Conservation (phyloP, 2,797 vertebrate species). For the Gymnopithys bicolor region DNA sequence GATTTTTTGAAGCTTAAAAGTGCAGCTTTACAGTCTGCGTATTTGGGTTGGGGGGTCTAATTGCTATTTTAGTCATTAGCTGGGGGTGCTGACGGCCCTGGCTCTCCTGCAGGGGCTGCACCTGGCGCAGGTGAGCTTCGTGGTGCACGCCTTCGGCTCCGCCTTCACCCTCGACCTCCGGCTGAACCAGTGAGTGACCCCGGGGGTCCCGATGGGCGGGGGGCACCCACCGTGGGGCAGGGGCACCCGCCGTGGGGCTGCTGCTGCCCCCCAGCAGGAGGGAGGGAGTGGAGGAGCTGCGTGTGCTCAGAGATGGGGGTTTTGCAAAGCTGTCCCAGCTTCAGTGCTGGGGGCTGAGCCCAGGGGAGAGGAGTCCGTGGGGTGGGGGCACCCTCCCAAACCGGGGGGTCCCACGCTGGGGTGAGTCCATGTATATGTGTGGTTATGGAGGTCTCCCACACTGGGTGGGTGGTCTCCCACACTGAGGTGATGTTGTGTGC, state of each 20-base stretch:
- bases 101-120: constrained; percentile 83
- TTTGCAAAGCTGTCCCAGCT: not conserved
- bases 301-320: not conserved
- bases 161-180: constrained; percentile 91
- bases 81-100: not conserved
- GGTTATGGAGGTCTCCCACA: not conserved
- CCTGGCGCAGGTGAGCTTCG: constrained; percentile 90
- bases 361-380: not conserved
- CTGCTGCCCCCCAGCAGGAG: not conserved
- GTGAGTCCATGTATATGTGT: rapidly evolving
- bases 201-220: rapidly evolving
- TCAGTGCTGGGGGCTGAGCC: not conserved
- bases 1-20: not conserved
- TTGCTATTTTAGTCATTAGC: not conserved
- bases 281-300: too few relatives aligned
- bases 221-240: not conserved
- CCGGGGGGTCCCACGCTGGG: rapidly evolving
- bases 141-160: constrained; percentile 86
- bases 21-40: rapidly evolving
- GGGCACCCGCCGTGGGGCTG: not conserved
- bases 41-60: not conserved
- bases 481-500: rapidly evolving
- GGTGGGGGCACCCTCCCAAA: not conserved
- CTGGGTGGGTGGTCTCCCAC: rapidly evolving
- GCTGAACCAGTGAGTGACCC: constrained; percentile 90